phyloP scores from a whole-genome alignment of 2,888 invertebrate genomes.

The Calephelis perditalis region DNA sequence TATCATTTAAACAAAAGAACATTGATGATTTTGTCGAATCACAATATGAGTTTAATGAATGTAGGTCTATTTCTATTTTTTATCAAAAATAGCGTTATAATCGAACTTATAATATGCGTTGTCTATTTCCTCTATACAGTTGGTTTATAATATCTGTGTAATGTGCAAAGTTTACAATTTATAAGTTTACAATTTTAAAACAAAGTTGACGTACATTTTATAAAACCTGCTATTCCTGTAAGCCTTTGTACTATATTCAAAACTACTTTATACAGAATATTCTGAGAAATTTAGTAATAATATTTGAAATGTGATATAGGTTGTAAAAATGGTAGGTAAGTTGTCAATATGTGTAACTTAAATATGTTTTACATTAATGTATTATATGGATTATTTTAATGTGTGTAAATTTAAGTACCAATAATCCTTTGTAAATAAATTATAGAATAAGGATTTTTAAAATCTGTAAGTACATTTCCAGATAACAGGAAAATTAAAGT shows the following conservation, averaged over 20 bases:
- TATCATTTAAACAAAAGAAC: too few species aligned
- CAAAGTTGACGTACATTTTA: slow-evolving; percentile 18
- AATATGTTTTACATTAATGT: slow-evolving; percentile 42
- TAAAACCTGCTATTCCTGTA: slow-evolving; percentile 21
- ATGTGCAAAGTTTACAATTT: slow-evolving; percentile 22
- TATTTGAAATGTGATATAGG: slow-evolving; percentile 75
- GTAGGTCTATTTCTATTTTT: too few species aligned
- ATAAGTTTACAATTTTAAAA: neutral
- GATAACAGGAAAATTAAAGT: slow-evolving; percentile 67
- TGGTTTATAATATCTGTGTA: neutral
- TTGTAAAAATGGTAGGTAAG: slow-evolving; percentile 69
- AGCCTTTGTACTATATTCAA: slow-evolving; percentile 27
- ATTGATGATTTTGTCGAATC: too few species aligned
- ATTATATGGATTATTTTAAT: slow-evolving; percentile 43
- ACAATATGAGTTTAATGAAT: too few species aligned
- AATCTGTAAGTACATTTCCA: slow-evolving; percentile 71
- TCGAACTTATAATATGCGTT: too few species aligned
- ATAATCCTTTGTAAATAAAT: slow-evolving; percentile 65
- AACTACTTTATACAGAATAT: slow-evolving; percentile 19
- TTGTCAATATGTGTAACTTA: slow-evolving; percentile 56
- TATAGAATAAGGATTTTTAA: slow-evolving; percentile 73
- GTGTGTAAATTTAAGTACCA: slow-evolving; percentile 50
- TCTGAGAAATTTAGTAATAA: slow-evolving; percentile 48
- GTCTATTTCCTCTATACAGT: too few species aligned
- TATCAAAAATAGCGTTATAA: too few species aligned